Evolutionary conservation across 2,113 vertebrate species (phyloP), one percentile per base, ranked within the genome.

Genomic region (Gobiocypris rarus): DNA sequence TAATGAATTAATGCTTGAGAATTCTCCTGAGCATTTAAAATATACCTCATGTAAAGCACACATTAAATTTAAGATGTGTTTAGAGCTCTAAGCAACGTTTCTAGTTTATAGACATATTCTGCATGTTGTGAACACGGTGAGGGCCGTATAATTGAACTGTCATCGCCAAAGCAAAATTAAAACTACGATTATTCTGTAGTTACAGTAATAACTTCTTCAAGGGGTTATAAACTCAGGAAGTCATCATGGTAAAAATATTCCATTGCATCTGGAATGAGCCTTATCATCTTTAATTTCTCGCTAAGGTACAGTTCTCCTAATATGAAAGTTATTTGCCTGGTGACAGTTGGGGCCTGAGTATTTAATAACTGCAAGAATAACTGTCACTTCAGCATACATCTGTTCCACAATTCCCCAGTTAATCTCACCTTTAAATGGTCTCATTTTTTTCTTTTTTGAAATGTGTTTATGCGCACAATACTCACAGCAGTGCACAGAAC

Each of bases 291-390:
- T 92, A 90, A 93, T 91, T 88, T 88, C 88, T 86, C 91, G 89
- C 90, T 15, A 67, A 89, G 90, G 91, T 87, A 75, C 88, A 86
- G 86, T 90, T 91, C 85, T 82, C 88, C 84, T 89, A 89, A 85
- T 89, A 87, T 90, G 89, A 93, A 93, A 93, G 93, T 93, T 92
- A 94, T 93, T 90, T 87, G 91, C 87, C 69, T 87, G 86, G 88
- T 89, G 91, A 91, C 93, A 91, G 90, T 91, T 87, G 88, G 90
- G 26, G 89, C 86, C 88, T 84, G 88, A 82, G 89, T 89, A 88
- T 89, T 92, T 92, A 93, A 93, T 93, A 93, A 91, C 89, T 89
- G 88, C 92, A 91, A 91, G 89, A 91, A 92, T 88, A 93, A 89
- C 89, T 90, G 88, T 93, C 91, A 92, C 86, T 91, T 82, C 87